A percentile compares a stretch with the other conserved stretches of the same genome.
phyloP scores from a whole-genome alignment of 2,888 invertebrate genomes.

The Odontomyia ornata region DNA sequence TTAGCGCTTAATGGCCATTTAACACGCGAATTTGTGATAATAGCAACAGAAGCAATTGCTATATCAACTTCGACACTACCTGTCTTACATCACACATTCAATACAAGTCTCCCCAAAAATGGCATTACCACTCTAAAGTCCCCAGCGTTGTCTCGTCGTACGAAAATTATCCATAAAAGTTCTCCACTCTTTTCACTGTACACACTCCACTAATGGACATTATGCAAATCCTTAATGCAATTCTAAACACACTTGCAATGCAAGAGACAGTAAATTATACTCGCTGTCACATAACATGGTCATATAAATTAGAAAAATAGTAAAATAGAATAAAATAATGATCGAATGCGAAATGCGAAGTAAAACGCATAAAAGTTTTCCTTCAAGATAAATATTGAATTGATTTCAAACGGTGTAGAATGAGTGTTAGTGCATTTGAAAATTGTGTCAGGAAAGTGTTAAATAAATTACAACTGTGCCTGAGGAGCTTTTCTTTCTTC shows the following conservation, averaged over 20 bases:
- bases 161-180: background rate
- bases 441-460: slow-evolving; percentile 42
- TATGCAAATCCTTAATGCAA: slow-evolving; percentile 25
- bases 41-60: slow-evolving; percentile 21
- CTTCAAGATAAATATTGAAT: slow-evolving; percentile 33
- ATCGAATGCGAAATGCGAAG: background rate
- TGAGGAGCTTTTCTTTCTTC: slow-evolving; percentile 18
- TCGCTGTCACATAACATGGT: slow-evolving; percentile 33
- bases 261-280: slow-evolving; percentile 35
- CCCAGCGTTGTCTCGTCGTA: too few species aligned
- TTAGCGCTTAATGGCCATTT: slow-evolving; percentile 22
- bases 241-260: slow-evolving; percentile 17
- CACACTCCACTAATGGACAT: slow-evolving; percentile 13
- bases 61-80: slow-evolving; percentile 9
- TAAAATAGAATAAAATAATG: background rate
- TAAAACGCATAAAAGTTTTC: background rate
- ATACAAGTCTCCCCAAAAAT: background rate
- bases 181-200: background rate
- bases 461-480: slow-evolving; percentile 41
- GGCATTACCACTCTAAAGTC: too few species aligned
- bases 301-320: slow-evolving; percentile 28
- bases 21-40: slow-evolving; percentile 39
- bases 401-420: slow-evolving; percentile 3
- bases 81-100: background rate
- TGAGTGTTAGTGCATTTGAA: slow-evolving; percentile 21